Evolutionary conservation across 2,113 vertebrate species (phyloP), one percentile per base, ranked within the genome.

Genomic region (Crotalus viridis): DNA sequence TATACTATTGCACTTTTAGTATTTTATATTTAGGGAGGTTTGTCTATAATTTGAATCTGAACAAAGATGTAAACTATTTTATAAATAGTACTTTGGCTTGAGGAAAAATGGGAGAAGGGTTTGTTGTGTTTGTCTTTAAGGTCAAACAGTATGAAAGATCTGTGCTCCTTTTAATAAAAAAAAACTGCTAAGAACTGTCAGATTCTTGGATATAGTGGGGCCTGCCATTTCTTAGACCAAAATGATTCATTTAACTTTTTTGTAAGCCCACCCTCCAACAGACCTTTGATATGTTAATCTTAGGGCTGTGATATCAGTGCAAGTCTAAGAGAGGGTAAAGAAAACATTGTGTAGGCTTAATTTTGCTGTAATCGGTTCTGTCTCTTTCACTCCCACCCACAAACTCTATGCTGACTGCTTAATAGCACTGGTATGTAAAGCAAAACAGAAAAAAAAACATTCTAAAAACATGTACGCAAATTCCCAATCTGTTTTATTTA

Each of bases 1-100:
- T 99, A 98, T 98, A 98, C 98, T 98, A 97, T 98, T 99, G 99
- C 98, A 99, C 99, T 99, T 99, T 99, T 98, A 98, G 98, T 98
- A 98, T 98, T 98, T 98, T 98, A 94, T 98, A 97, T 96, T 93
- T 98, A 97, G 97, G 98, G 98, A 97, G 98, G 98, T 99, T 99
- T 99, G 98, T 99, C 98, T 99, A 98, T 99, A 98, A 98, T 98
- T 98, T 98, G 98, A 96, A 97, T 96, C 95, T 96, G 96, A 96
- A 95, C 96, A 95, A 97, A 97, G 95, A 96, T 97, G 97, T 97
- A 95, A 98, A 97, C 94, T 97, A 97, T 98, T 98, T 98, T 98
- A 98, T 97, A 97, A 97, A 97, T 97, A 98, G 96, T 97, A 94
- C 96, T 96, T 97, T 92, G 89, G 94, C 94, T 96, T 95, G 94